Evolutionary conservation across 2,113 vertebrate species (phyloP).

Genomic region (Gobiocypris rarus): DNA sequence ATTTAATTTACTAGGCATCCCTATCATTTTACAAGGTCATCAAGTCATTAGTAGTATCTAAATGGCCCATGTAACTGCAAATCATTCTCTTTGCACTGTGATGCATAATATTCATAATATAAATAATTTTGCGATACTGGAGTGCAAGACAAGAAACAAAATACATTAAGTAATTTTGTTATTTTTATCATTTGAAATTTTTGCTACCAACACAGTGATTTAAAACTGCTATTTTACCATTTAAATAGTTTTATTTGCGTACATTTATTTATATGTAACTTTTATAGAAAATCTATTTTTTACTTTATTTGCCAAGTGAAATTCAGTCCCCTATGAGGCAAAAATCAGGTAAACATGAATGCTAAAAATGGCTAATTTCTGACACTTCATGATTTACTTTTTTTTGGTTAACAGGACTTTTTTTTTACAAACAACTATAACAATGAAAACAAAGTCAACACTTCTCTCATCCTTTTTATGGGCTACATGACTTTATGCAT

Average conservation of each 20-base stretch:
- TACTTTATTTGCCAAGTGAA: slow-evolving; percentile 45
- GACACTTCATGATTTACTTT: not conserved
- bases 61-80: slow-evolving; percentile 17
- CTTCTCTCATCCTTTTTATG: slow-evolving; percentile 36
- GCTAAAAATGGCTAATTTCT: not conserved
- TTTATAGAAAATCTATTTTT: slow-evolving; percentile 32
- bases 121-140: slow-evolving; percentile 3
- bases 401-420: not conserved
- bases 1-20: slow-evolving; percentile 6
- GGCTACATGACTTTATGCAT: slow-evolving; percentile 44
- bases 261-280: slow-evolving; percentile 23
- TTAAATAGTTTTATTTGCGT: slow-evolving; percentile 10
- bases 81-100: slow-evolving; percentile 10
- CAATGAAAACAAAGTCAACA: not conserved
- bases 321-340: not conserved
- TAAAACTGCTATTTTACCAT: slow-evolving; percentile 19
- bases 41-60: not conserved
- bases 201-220: slow-evolving; percentile 3
- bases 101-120: not conserved
- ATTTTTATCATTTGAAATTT: slow-evolving; percentile 17
- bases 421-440: not conserved
- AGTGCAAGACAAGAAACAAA: not conserved
- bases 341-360: slow-evolving; percentile 11
- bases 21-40: not conserved
- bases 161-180: slow-evolving; percentile 8